Percentiles rank a stretch among this genome's conserved stretches.
Conservation (phyloP, 2,888 invertebrate species). For the Cephus runcator region DNA sequence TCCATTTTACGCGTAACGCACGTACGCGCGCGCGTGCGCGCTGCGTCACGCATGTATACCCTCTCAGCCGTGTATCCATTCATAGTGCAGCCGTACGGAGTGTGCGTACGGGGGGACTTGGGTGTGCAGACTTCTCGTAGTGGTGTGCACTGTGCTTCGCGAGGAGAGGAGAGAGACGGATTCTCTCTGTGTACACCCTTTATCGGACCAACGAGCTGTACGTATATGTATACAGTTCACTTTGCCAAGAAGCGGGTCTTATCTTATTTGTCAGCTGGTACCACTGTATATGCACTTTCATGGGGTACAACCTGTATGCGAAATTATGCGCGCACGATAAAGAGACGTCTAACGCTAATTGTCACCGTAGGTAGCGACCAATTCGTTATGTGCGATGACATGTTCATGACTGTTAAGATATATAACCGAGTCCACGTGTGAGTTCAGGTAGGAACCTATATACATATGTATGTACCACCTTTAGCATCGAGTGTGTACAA, state of each 20-base stretch:
- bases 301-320: neutral
- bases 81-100: neutral
- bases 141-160: too few relatives aligned
- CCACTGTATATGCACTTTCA: neutral
- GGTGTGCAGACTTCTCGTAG: neutral
- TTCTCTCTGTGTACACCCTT: neutral
- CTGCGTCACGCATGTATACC: neutral
- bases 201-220: neutral
- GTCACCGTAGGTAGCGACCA: neutral
- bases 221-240: too few relatives aligned
- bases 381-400: neutral
- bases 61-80: neutral
- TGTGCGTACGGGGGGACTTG: neutral
- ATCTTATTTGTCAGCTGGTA: neutral
- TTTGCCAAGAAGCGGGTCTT: neutral
- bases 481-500: neutral
- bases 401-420: neutral
- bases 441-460: neutral
- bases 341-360: neutral
- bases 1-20: neutral
- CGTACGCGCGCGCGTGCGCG: neutral
- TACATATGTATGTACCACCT: neutral
- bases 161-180: conserved; percentile 12
- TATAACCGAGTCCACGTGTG: neutral
- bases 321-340: neutral